A percentile compares a stretch with the other conserved stretches of the same genome.
These are phyloP conservation scores for Apodemus speciosus DNA, from an alignment of 2,113 vertebrate genomes.

Conservation along the genomic window DNA sequence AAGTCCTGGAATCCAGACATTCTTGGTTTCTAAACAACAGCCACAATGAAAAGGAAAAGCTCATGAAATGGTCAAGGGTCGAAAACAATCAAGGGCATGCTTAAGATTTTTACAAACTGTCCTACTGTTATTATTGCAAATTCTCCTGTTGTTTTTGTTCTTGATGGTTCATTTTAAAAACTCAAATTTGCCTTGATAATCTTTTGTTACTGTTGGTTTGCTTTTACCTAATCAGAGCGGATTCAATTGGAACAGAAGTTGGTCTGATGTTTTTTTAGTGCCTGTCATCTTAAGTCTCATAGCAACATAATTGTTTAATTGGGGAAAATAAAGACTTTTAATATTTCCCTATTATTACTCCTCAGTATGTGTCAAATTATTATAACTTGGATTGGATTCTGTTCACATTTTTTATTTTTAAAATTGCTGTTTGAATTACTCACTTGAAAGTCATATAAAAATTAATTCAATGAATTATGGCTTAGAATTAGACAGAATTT, in stretches of 20 bases:
- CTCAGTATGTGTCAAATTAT: background rate
- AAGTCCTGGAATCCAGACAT: background rate
- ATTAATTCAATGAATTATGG: background rate
- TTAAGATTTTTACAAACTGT: conserved; percentile 31
- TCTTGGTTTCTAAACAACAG: background rate
- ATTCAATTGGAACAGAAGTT: conserved; percentile 19
- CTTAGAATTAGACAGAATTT: background rate
- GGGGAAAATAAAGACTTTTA: background rate
- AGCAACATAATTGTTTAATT: background rate
- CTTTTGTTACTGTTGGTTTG: background rate
- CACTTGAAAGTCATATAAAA: background rate
- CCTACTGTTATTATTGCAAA: background rate
- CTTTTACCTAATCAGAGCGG: conserved; percentile 30
- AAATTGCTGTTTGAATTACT: background rate
- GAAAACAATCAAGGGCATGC: background rate
- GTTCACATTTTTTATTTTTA: background rate
- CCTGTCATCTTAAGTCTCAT: background rate
- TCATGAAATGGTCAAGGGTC: conserved; percentile 18
- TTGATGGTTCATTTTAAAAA: conserved; percentile 14
- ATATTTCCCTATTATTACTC: background rate
- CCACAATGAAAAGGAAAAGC: background rate
- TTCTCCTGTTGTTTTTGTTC: background rate
- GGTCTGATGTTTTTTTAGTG: conserved; percentile 10
- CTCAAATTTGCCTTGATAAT: conserved; percentile 1
- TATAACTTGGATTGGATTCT: background rate